Base-by-base conservation (phyloP, 2,113 vertebrate species). In the Macroglossus sobrinus region DNA sequence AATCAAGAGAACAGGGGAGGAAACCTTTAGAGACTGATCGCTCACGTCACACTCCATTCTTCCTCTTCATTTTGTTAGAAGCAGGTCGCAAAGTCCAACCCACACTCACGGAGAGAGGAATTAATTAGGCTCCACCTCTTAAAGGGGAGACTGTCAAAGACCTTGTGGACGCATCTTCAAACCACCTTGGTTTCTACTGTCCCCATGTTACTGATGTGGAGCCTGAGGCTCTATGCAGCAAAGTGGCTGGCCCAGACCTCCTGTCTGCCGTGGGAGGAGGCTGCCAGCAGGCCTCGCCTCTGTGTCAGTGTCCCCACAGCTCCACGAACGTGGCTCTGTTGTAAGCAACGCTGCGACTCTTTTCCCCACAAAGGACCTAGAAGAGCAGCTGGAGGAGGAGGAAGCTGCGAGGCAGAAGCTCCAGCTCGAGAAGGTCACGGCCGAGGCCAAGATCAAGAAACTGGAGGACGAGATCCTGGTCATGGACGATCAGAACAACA, bases 401-500 rank as follows among this genome's bases (percentile, higher is more conserved):
- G 99, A 99, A 89, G 99, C 99, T 1, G 98, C 99, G 1, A 98
- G 98, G 78, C 99, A 99, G 98, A 99, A 99, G 96, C 98, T 99
- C 26, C 99, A 99, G 91, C 98, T 99, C 76, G 99, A 99, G 97
- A 99, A 99, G 97, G 98, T 98, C 5, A 98, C 98, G 0, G 98
- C 99, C 10, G 99, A 99, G 91, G 99, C 99, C 92, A 99, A 99
- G 96, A 99, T 99, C 92, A 99, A 99, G 98, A 99, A 99, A 96
- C 98, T 99, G 98, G 99, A 99, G 97, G 99, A 99, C 50, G 99
- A 99, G 59, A 96, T 99, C 76, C 98, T 99, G 89, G 96, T 99
- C 45, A 99, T 99, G 99, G 99, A 99, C 24, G 99, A 99, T 92
- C 99, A 99, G 95, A 99, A 99, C 86, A 99, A 99, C 97, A 99